Evolutionary conservation across 2,797 vertebrate species (phyloP).

Genomic region (Hirundo rustica): DNA sequence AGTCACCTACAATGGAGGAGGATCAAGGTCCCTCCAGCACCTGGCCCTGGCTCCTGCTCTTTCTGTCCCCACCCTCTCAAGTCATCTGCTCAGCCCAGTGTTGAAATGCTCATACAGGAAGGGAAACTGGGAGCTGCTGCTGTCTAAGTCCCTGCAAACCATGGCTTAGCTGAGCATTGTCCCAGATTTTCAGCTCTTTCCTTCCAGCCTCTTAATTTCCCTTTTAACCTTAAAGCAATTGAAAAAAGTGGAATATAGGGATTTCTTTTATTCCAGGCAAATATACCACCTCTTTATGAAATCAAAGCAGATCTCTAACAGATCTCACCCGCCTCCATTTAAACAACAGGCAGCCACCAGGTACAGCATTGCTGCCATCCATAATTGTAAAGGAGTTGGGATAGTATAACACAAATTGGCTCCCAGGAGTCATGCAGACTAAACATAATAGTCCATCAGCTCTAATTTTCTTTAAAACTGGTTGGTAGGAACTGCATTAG

Average conservation of each 20-base stretch:
- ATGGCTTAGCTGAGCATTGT: accelerated
- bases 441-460: slow-evolving; percentile 5
- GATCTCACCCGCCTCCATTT: not conserved
- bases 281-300: not conserved
- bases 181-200: not conserved
- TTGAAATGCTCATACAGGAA: accelerated
- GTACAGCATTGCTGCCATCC: not conserved
- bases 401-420: not conserved
- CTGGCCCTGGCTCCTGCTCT: not conserved
- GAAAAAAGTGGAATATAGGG: not conserved
- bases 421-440: not conserved
- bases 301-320: not conserved
- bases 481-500: not conserved
- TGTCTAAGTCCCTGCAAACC: not conserved
- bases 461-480: slow-evolving; percentile 24
- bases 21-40: not conserved
- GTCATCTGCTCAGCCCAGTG: not conserved
- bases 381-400: not conserved
- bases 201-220: not conserved
- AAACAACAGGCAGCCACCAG: not conserved
- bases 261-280: not conserved
- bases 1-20: not conserved
- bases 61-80: not conserved
- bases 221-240: not conserved
- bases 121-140: not conserved